Conservation (phyloP, 2,797 vertebrate genomes). For the Neostethus bicornis region DNA sequence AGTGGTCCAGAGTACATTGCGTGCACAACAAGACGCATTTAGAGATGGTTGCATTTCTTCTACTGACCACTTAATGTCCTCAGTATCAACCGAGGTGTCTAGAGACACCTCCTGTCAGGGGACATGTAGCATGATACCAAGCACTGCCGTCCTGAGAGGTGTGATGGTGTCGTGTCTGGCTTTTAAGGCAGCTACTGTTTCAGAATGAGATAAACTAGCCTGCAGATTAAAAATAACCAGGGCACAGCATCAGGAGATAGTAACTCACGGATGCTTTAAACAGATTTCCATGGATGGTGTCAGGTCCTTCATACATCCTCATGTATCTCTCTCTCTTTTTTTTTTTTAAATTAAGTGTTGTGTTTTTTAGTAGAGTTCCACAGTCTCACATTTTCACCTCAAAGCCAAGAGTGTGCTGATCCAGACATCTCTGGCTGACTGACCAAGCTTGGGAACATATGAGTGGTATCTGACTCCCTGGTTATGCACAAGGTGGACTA, state of each 20-base stretch:
- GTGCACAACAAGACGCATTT: conserved; percentile 10
- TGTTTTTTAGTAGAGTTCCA: conserved; percentile 14
- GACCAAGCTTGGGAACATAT: conserved; percentile 14
- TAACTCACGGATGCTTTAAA: conserved; percentile 16
- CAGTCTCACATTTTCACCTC: background rate
- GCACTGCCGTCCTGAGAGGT: conserved; percentile 30
- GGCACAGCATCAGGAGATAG: conserved; percentile 15
- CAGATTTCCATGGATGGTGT: conserved; percentile 28
- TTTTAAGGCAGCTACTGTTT: conserved; percentile 44
- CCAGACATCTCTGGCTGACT: conserved; percentile 3
- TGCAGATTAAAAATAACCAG: conserved; percentile 49
- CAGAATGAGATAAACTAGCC: conserved; percentile 24
- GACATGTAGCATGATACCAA: conserved; percentile 12
- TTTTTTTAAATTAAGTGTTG: conserved; percentile 3
- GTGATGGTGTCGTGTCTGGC: conserved; percentile 21
- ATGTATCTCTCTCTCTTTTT: background rate
- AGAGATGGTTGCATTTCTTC: conserved; percentile 1
- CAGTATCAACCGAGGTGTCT: conserved; percentile 5
- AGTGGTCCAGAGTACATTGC: background rate
- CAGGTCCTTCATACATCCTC: conserved; percentile 2
- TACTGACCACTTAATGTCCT: background rate
- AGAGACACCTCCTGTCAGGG: background rate
- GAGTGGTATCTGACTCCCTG: conserved; percentile 42
- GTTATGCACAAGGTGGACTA: conserved; percentile 52
- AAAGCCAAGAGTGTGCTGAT: conserved; percentile 18